These are phyloP conservation scores for Strongylocentrotus purpuratus DNA, from an alignment of 35 echinoderm and acorn worm genomes.

Conservation along the genomic window DNA sequence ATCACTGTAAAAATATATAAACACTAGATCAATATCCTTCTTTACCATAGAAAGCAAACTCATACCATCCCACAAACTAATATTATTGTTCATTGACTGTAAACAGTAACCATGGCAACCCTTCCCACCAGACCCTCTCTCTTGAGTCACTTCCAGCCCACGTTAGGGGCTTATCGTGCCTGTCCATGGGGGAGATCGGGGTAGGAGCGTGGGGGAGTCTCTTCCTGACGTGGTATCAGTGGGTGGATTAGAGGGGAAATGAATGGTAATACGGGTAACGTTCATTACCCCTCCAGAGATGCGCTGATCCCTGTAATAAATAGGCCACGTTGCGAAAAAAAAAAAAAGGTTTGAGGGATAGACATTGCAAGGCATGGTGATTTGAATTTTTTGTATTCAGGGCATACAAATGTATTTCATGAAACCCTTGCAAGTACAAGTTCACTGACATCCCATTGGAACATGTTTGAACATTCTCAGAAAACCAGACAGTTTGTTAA, in stretches of 20 bases:
- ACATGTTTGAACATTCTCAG: no score
- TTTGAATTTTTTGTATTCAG: no score
- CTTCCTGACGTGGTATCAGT: not conserved
- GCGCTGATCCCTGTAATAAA: not conserved
- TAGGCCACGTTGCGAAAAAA: not conserved
- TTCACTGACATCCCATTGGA: no score
- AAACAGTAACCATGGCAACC: conserved; percentile 50
- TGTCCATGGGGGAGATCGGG: not conserved
- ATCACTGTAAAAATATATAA: no score
- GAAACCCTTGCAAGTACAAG: no score
- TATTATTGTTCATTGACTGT: conserved; percentile 33
- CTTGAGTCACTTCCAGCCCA: conserved; percentile 41
- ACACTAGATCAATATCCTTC: not conserved
- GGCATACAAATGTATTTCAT: no score
- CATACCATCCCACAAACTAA: conserved; percentile 8
- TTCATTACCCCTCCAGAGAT: not conserved
- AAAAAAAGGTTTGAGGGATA: not conserved
- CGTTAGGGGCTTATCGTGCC: conserved; percentile 20
- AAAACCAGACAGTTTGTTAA: no score
- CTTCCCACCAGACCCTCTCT: not conserved
- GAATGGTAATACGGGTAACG: not conserved
- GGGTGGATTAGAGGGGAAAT: not conserved
- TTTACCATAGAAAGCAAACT: conserved; percentile 1
- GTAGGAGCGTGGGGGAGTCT: not conserved
- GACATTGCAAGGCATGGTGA: not conserved